These are phyloP conservation scores for Bombus huntii DNA, from an alignment of 1,140 invertebrate genomes.

Conservation along the genomic window DNA sequence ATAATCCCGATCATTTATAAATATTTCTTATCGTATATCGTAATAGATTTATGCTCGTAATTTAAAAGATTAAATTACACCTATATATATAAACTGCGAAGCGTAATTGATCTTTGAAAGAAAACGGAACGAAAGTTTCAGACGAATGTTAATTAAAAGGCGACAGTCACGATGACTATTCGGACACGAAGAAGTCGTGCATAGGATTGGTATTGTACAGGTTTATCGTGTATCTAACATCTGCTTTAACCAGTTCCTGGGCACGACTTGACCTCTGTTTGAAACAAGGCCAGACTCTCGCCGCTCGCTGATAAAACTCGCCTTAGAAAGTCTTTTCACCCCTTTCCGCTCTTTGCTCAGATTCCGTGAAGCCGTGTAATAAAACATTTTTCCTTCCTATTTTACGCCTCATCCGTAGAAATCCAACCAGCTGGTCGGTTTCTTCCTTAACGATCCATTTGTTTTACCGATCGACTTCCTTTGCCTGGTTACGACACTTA, in stretches of 20 bases:
- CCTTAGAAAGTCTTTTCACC: slow-evolving; percentile 69
- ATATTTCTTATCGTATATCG: too few relatives aligned
- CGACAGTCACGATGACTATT: not conserved
- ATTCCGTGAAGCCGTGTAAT: slow-evolving; percentile 29
- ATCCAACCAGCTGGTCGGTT: not conserved
- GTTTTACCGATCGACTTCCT: not conserved
- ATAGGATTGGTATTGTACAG: slow-evolving; percentile 7
- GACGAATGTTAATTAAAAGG: not conserved
- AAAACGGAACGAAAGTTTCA: not conserved
- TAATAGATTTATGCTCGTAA: too few relatives aligned
- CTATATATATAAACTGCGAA: too few relatives aligned
- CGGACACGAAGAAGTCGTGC: not conserved
- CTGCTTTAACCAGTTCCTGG: slow-evolving; percentile 30
- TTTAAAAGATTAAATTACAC: too few relatives aligned
- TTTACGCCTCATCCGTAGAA: slow-evolving; percentile 16
- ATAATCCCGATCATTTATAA: too few relatives aligned
- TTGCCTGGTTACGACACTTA: too few relatives aligned
- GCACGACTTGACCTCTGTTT: slow-evolving; percentile 44
- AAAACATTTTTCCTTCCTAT: slow-evolving; percentile 45
- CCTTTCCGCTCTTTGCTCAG: slow-evolving; percentile 55
- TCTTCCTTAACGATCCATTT: not conserved
- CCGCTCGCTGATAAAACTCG: slow-evolving; percentile 64
- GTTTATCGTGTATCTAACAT: slow-evolving; percentile 32
- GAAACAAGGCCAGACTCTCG: slow-evolving; percentile 67
- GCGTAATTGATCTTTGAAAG: not conserved